Evolutionary conservation across 2,888 invertebrate species (phyloP), one percentile per base, ranked within the genome.

Genomic region (Priocnemis perturbator): DNA sequence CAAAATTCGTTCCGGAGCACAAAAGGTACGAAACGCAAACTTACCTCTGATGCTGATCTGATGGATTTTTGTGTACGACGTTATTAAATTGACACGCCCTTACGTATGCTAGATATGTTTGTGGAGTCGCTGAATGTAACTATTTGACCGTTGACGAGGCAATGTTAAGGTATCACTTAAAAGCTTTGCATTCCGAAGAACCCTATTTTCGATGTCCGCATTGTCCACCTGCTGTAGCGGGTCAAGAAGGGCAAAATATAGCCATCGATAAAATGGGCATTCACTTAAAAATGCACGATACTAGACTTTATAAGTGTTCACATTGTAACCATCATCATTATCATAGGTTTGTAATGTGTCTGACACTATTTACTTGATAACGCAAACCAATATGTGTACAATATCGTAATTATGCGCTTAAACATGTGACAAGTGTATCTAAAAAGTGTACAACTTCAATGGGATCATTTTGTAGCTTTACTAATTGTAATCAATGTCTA

Each of bases 261-360:
- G 90, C 91, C 0, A 90, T 93, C 3, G 91, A 92, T n/a, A 91
- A 93, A 71, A 91, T 96, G 66, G 88, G 94, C 14, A 90, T 92
- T 59, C 97, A 97, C 88, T 90, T 96, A 69, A 93, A 93, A 83
- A 92, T 94, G 89, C 96, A 97, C 88, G 95, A 95, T 74, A 89
- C 91, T 5, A 91, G 91, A 67, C 88, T 97, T 45, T 95, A 93
- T 87, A 94, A 93, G 78, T 97, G 96, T 87, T 91, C 92, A 0
- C 89, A 90, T 70, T 96, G 96, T 83, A 85, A 90, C 45, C 93
- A 93, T 85, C 91, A 93, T 76, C 93, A 95, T 86, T 91, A 92
- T 83, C 91, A 91, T 76, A 88, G 90, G 81, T 88, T 88, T 77
- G 84, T 23, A 66, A 67, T 57, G 26, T 44, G n/a, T 52, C 44